phyloP scores from a whole-genome alignment of 2,113 vertebrate genomes.

The Tetraodon nigroviridis region DNA sequence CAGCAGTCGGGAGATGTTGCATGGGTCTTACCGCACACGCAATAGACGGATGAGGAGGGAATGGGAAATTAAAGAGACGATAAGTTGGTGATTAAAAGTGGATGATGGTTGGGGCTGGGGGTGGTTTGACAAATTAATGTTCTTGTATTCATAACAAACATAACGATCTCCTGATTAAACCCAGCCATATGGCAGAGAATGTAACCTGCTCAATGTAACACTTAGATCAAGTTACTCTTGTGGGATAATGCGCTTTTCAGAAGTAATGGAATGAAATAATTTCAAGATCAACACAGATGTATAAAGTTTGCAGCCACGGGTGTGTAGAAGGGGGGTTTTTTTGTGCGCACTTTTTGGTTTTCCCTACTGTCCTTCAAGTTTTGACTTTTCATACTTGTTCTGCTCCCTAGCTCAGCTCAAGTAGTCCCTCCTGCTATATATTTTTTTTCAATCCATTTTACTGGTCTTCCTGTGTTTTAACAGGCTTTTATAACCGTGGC shows the following conservation, averaged over 20 bases:
- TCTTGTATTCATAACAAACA: not conserved
- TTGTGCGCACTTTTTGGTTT: conserved; percentile 5
- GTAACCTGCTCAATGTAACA: too few species aligned
- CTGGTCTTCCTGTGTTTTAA: conserved; percentile 67
- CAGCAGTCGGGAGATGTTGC: conserved; percentile 18
- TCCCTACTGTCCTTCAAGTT: conserved; percentile 13
- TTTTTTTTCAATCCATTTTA: conserved; percentile 54
- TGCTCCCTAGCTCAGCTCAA: conserved; percentile 8
- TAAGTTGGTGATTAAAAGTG: conserved; percentile 48
- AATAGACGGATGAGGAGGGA: conserved; percentile 46
- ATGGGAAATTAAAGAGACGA: conserved; percentile 42
- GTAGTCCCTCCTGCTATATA: conserved; percentile 48
- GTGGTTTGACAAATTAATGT: conserved; percentile 5
- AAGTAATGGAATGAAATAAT: not conserved
- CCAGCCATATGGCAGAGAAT: too few species aligned
- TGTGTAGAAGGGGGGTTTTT: conserved; percentile 1
- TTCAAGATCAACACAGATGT: conserved; percentile 1
- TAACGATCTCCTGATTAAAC: too few species aligned
- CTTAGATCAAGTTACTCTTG: not conserved
- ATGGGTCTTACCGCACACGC: conserved; percentile 49
- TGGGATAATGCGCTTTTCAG: not conserved
- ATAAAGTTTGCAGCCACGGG: not conserved
- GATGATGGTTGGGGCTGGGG: conserved; percentile 26
- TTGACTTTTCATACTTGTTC: conserved; percentile 19
- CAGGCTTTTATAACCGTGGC: conserved; percentile 55